These are phyloP conservation scores for Eupithecia abbreviata DNA, from an alignment of 2,888 invertebrate species.

Conservation along the genomic window DNA sequence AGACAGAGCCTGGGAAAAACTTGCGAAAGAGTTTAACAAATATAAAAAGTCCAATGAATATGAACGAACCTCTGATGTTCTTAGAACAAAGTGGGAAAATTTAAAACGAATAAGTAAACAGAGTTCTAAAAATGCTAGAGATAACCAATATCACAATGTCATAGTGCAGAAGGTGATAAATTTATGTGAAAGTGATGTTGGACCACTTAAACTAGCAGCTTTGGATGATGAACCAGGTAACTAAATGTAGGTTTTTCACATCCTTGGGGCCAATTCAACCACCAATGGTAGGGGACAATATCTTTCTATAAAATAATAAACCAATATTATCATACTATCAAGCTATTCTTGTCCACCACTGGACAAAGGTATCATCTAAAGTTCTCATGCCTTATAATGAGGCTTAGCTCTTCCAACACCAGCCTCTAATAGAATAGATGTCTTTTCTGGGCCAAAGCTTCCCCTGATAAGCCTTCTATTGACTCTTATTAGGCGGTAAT, in stretches of 20 bases:
- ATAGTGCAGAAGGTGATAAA: slow-evolving; percentile 53
- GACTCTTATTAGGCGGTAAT: no score
- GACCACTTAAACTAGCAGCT: slow-evolving; percentile 17
- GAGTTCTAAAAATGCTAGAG: slow-evolving; percentile 60
- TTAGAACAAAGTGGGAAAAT: slow-evolving; percentile 75
- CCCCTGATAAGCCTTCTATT: no score
- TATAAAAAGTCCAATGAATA: slow-evolving; percentile 55
- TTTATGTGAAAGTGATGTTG: slow-evolving; percentile 36
- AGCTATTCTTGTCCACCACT: no score
- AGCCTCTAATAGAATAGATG: no score
- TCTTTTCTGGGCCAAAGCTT: no score
- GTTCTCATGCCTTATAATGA: no score
- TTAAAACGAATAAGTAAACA: slow-evolving; percentile 64
- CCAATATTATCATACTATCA: no score
- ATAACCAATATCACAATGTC: slow-evolving; percentile 51
- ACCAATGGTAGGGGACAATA: background rate
- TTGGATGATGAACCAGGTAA: slow-evolving; percentile 22
- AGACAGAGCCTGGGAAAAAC: slow-evolving; percentile 67
- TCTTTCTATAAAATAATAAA: no score
- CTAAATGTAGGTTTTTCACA: background rate
- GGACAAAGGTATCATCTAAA: no score
- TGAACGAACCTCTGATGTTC: slow-evolving; percentile 57
- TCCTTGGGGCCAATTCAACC: background rate
- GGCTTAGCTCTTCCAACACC: no score
- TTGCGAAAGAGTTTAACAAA: slow-evolving; percentile 65